These are phyloP conservation scores for Phymorhynchus buccinoides DNA, from an alignment of 1,140 invertebrate species.

Conservation along the genomic window DNA sequence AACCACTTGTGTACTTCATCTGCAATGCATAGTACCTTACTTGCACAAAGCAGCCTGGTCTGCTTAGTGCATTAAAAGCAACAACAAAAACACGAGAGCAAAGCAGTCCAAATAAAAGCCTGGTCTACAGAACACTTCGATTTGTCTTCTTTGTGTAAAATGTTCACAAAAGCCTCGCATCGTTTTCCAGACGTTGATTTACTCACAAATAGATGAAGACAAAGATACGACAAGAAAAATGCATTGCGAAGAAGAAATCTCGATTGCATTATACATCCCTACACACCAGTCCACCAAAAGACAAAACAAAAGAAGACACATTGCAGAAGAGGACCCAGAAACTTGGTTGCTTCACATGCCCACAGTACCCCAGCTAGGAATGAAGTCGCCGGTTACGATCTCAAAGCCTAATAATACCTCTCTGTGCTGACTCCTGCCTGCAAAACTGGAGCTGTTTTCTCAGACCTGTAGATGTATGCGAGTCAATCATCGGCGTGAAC, in stretches of 20 bases:
- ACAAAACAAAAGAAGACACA: not conserved
- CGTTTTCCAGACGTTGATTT: too few relatives aligned
- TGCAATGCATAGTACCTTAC: too few relatives aligned
- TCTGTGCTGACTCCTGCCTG: not conserved
- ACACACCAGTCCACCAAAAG: not conserved
- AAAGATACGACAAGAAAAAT: not conserved
- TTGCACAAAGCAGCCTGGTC: too few relatives aligned
- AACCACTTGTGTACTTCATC: too few relatives aligned
- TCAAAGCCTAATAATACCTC: not conserved
- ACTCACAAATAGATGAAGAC: too few relatives aligned
- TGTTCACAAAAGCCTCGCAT: too few relatives aligned
- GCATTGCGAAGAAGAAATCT: not conserved
- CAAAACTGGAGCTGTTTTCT: conserved; percentile 19
- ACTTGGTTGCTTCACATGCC: not conserved
- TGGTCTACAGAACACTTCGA: too few relatives aligned
- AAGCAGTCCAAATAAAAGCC: too few relatives aligned
- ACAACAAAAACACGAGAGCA: too few relatives aligned
- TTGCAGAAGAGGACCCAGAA: not conserved
- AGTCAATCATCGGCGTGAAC: conserved; percentile 54
- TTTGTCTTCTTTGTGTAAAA: too few relatives aligned
- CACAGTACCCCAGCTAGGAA: not conserved
- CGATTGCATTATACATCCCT: not conserved
- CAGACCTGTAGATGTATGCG: conserved; percentile 43
- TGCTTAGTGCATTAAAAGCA: too few relatives aligned
- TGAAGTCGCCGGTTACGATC: not conserved